Conservation (phyloP, 2,113 vertebrate genomes). For the Entelurus aequoreus region DNA sequence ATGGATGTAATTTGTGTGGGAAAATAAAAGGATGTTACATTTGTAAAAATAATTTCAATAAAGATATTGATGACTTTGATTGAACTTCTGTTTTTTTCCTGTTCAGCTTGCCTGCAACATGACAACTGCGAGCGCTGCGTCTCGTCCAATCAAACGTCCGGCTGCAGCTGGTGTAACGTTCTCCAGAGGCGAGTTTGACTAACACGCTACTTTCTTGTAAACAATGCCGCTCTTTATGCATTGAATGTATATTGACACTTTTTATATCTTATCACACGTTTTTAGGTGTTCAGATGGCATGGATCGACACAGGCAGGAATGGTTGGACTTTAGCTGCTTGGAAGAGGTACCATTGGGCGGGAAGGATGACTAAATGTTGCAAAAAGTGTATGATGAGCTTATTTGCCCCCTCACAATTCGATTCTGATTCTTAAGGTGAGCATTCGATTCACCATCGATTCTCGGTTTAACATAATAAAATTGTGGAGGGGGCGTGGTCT, state of each 20-base stretch:
- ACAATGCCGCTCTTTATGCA: background rate
- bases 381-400: too few relatives aligned
- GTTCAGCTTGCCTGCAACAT: conserved; percentile 84
- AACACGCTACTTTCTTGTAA: background rate
- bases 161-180: conserved; percentile 91
- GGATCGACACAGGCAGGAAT: conserved; percentile 89
- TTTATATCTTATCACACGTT: conserved; percentile 1
- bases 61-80: background rate
- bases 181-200: conserved; percentile 80
- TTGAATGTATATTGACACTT: background rate
- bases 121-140: conserved; percentile 80
- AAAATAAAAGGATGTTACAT: too few relatives aligned
- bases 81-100: background rate
- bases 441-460: too few relatives aligned
- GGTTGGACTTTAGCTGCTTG: conserved; percentile 82
- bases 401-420: too few relatives aligned
- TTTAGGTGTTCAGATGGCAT: conserved; percentile 91
- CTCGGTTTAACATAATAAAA: too few relatives aligned
- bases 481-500: too few relatives aligned
- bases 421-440: too few relatives aligned
- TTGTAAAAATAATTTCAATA: background rate
- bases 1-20: too few relatives aligned
- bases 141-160: conserved; percentile 77
- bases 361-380: background rate
- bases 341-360: conserved; percentile 73